Evolutionary conservation across 2,113 vertebrate genomes (phyloP).

Genomic region (Rutilus rutilus): DNA sequence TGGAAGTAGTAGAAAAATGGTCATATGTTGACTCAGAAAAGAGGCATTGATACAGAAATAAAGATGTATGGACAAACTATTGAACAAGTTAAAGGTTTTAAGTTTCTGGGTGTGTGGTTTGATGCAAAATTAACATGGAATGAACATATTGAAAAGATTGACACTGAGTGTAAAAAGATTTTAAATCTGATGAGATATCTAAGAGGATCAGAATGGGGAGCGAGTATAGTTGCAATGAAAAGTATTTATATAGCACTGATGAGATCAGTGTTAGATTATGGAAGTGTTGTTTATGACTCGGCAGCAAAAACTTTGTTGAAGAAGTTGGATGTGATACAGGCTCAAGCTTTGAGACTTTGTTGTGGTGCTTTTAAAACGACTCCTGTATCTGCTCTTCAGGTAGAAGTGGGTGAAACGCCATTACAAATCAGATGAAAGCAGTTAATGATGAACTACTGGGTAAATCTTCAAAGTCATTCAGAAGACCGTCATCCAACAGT

Average conservation of each 20-base stretch:
- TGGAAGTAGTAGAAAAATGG: too few relatives aligned
- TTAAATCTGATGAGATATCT: neutral
- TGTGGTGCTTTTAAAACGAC: too few relatives aligned
- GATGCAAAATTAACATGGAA: neutral
- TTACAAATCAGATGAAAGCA: neutral
- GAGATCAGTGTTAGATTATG: neutral
- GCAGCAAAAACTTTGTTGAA: too few relatives aligned
- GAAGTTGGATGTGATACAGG: too few relatives aligned
- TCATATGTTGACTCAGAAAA: too few relatives aligned
- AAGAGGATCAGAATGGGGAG: neutral
- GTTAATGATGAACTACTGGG: conserved; percentile 3
- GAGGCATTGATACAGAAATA: neutral
- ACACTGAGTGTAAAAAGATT: neutral
- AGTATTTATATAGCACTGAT: neutral
- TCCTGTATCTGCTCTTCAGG: too few relatives aligned
- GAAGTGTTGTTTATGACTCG: neutral
- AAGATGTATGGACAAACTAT: neutral
- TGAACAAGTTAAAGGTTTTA: neutral
- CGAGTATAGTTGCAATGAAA: neutral
- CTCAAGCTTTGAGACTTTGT: too few relatives aligned
- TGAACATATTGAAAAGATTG: neutral
- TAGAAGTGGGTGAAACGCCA: neutral
- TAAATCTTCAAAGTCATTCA: neutral
- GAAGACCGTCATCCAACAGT: neutral
- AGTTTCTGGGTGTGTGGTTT: neutral